Conservation (phyloP, 2,888 invertebrate genomes). For the Hydrotaea diabolus region DNA sequence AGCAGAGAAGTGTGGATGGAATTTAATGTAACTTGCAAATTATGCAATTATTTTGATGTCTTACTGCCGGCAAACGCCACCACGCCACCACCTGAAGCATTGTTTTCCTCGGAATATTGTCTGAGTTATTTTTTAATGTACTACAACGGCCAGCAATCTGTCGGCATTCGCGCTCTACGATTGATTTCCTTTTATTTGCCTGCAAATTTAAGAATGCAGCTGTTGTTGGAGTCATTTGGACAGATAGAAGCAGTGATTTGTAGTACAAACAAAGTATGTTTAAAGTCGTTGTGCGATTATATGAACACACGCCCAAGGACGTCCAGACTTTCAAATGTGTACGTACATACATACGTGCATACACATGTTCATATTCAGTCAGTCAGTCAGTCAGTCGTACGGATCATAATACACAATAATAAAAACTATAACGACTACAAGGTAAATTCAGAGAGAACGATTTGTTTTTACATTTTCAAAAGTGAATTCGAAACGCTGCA, state of each 20-base stretch:
- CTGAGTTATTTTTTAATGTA: neutral
- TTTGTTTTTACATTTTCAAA: neutral
- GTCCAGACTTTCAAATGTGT: slow-evolving; percentile 43
- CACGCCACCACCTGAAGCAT: slow-evolving; percentile 1
- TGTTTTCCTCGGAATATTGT: neutral
- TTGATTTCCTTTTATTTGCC: neutral
- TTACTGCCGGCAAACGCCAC: neutral
- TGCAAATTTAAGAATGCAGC: neutral
- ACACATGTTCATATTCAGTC: neutral
- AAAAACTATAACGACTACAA: slow-evolving; percentile 27
- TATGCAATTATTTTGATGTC: slow-evolving; percentile 2
- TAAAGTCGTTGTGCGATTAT: neutral
- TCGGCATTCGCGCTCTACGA: neutral
- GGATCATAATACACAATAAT: slow-evolving; percentile 18
- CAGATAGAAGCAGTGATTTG: slow-evolving; percentile 18
- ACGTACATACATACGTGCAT: neutral
- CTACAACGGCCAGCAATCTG: neutral
- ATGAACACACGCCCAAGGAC: slow-evolving; percentile 38
- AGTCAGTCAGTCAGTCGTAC: neutral
- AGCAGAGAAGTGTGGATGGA: neutral
- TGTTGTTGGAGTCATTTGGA: no score
- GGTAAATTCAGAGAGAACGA: neutral
- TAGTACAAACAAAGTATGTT: neutral
- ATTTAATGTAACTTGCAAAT: neutral
- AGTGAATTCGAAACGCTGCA: slow-evolving; percentile 1